Evolutionary conservation across 2,888 invertebrate genomes (phyloP), one percentile per base, ranked within the genome.

Genomic region (Boloria euphrosyne): DNA sequence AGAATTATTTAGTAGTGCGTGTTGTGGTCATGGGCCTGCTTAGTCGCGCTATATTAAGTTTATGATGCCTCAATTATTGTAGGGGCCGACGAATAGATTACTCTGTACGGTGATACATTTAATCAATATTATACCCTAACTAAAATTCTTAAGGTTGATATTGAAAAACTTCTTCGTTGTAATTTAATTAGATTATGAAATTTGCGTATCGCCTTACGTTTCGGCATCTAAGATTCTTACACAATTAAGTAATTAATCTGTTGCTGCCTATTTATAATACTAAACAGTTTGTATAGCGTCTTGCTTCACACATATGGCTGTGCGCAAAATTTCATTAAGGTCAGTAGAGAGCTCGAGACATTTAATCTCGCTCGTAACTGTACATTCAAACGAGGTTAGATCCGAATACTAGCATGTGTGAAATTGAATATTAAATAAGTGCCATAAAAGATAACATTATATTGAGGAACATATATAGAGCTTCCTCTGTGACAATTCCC

Each of bases 21-120:
- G 72, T 64, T 71, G 71, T 69, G 73, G 75, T 73, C 67, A 72
- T 62, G 65, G 68, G 67, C 71, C 74, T 75, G 73, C 72, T 75
- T 75, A 76, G 74, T 76, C 71, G 67, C 75, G 71, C 71, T 71
- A 73, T 70, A 71, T 75, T 74, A 73, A 64, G 70, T 77, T 78
- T 76, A 77, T 71, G 73, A 71, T 68, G 59, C 69, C 67, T 68
- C 71, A 75, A 73, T 76, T 72, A 76, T 67, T 68, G 57, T 66
- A 71, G 70, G 59, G 66, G 68, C 60, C 62, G 70, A 70, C 72
- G 72, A 65, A 68, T 71, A 69, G 69, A 72, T 70, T 66, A 68
- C 43, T 52, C 44, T 46, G 51, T 61, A 47, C 13, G 27, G 17
- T 17, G 10, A 65, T 38, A 54, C 52, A 7, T 31, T 17, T 46